phyloP scores from a whole-genome alignment of 2,888 invertebrate species.

The Marasmarcha lunaedactyla region DNA sequence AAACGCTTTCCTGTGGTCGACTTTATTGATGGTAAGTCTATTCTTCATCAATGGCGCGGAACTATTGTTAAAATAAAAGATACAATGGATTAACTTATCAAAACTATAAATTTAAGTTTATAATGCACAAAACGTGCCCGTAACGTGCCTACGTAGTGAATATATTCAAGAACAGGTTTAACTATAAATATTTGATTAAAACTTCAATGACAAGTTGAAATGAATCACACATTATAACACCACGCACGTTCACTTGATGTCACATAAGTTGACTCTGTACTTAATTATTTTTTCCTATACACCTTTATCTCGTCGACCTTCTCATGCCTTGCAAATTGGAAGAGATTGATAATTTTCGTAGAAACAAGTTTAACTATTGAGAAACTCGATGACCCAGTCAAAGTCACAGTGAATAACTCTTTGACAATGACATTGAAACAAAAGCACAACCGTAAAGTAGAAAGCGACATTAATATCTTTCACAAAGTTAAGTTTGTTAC shows the following conservation, averaged over 20 bases:
- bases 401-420: neutral
- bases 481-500: constrained; percentile 24
- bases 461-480: constrained; percentile 37
- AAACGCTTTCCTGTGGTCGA: constrained; percentile 44
- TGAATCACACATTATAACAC: constrained; percentile 21
- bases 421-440: constrained; percentile 28
- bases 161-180: neutral
- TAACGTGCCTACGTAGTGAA: neutral
- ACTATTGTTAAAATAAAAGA: too few relatives aligned
- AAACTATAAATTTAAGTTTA: neutral
- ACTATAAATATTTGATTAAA: neutral
- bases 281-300: too few relatives aligned
- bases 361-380: too few relatives aligned
- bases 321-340: too few relatives aligned
- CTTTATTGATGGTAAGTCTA: constrained; percentile 51
- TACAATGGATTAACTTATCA: too few relatives aligned
- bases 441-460: constrained; percentile 23
- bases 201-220: constrained; percentile 30
- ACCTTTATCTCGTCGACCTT: too few relatives aligned
- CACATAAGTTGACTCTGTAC: too few relatives aligned
- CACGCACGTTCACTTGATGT: neutral
- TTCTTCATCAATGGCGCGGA: constrained; percentile 21
- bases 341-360: too few relatives aligned
- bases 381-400: constrained; percentile 5
- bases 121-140: neutral